phyloP scores from a whole-genome alignment of 1,140 invertebrate genomes.

The Galendromus occidentalis region DNA sequence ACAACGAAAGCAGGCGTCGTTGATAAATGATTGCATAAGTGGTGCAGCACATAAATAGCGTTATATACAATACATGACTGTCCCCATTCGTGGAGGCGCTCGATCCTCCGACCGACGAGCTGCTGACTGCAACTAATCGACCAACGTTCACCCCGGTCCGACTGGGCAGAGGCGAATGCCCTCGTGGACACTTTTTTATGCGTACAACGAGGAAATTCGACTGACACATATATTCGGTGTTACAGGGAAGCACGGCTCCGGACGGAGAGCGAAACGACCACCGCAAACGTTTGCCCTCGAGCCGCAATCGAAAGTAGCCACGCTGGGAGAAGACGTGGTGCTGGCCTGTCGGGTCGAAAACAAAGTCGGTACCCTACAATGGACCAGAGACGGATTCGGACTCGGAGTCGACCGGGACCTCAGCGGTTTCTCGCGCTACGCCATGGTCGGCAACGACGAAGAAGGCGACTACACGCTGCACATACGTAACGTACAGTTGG shows the following conservation, averaged over 20 bases:
- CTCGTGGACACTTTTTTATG: background rate
- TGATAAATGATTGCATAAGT: slow-evolving; percentile 11
- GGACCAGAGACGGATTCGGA: slow-evolving; percentile 82
- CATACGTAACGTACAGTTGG: slow-evolving; percentile 63
- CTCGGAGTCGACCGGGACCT: slow-evolving; percentile 63
- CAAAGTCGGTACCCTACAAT: slow-evolving; percentile 64
- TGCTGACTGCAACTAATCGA: background rate
- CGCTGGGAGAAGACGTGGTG: slow-evolving; percentile 49
- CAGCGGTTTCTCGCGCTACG: slow-evolving; percentile 66
- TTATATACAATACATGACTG: background rate
- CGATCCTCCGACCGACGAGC: background rate
- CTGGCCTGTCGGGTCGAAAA: slow-evolving; percentile 59
- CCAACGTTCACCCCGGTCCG: background rate
- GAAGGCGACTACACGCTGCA: slow-evolving; percentile 62
- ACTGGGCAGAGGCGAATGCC: background rate
- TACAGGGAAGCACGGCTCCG: background rate
- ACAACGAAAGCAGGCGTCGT: background rate
- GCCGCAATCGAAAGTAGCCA: slow-evolving; percentile 34
- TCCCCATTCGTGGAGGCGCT: background rate
- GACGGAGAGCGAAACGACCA: background rate
- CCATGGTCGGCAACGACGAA: slow-evolving; percentile 74
- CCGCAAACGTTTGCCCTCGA: slow-evolving; percentile 15
- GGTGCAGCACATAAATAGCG: background rate
- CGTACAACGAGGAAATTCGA: background rate
- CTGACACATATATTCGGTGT: background rate